Evolutionary conservation across 2,113 vertebrate genomes (phyloP).

Genomic region (Nansenia antarctica): DNA sequence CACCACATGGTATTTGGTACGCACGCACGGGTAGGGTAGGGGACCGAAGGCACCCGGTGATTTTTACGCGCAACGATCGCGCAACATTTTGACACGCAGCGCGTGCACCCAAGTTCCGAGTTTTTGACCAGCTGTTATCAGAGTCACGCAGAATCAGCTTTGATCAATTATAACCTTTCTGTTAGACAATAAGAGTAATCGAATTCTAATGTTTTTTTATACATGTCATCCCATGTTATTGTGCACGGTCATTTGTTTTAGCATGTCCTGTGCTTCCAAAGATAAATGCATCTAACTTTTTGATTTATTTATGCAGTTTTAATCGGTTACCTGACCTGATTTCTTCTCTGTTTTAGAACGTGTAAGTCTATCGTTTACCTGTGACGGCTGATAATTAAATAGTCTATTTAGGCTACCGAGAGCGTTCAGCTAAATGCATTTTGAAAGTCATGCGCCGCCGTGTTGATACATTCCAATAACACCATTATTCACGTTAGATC

Average conservation of each 20-base stretch:
- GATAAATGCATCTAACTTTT: not conserved
- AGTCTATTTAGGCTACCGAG: not conserved
- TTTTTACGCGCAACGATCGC: not conserved
- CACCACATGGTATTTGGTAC: not conserved
- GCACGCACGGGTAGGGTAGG: not conserved
- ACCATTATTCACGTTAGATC: not conserved
- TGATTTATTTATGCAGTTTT: not conserved
- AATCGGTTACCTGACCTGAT: not conserved
- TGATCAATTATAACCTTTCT: not conserved
- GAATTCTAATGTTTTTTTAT: not conserved
- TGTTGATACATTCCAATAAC: slow-evolving; percentile 2
- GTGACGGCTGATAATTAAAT: not conserved
- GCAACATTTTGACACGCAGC: too few species aligned
- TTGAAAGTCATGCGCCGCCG: not conserved
- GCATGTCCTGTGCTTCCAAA: not conserved
- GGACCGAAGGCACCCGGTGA: not conserved
- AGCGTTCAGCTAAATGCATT: not conserved
- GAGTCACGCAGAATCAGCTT: too few species aligned
- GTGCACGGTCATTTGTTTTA: not conserved
- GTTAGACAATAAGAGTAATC: not conserved
- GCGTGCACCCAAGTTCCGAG: not conserved
- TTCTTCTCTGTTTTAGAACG: not conserved
- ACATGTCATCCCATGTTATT: not conserved
- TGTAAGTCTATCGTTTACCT: not conserved
- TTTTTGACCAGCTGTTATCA: not conserved